Percentiles rank a stretch among this genome's conserved stretches.
Evolutionary conservation across 1,140 invertebrate genomes (phyloP).

Genomic region (Panulirus ornatus): DNA sequence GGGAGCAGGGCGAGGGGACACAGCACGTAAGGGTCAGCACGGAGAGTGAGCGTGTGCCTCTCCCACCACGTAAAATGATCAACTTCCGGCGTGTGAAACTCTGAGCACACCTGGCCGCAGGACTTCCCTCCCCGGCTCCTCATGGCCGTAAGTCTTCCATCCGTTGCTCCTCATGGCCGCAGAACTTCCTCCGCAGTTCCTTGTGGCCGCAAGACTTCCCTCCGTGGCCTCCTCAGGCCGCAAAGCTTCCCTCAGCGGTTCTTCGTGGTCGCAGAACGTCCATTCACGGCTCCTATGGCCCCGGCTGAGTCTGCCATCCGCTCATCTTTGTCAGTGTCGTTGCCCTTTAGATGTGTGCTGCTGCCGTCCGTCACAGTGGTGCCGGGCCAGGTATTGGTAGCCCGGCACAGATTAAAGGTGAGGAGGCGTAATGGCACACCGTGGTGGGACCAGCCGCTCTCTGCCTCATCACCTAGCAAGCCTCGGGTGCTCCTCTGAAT

Average conservation of each 20-base stretch:
- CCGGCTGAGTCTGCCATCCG: too few species aligned
- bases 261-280: too few species aligned
- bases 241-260: too few species aligned
- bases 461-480: not conserved
- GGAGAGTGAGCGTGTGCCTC: conserved; percentile 23
- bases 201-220: too few species aligned
- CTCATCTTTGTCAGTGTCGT: too few species aligned
- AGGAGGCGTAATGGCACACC: not conserved
- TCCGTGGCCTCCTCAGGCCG: too few species aligned
- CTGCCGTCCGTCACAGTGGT: not conserved
- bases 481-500: not conserved
- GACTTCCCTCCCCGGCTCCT: not conserved
- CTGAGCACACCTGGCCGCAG: not conserved
- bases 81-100: conserved; percentile 15
- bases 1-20: not conserved
- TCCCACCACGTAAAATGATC: conserved; percentile 28
- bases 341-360: not conserved
- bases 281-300: too few species aligned
- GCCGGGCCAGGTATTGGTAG: not conserved
- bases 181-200: too few species aligned
- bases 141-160: not conserved
- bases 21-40: conserved; percentile 5
- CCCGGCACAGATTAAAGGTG: not conserved
- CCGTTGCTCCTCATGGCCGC: too few species aligned
- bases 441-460: not conserved